Evolutionary conservation across 2,113 vertebrate species (phyloP).

Genomic region (Misgurnus mizolepis): DNA sequence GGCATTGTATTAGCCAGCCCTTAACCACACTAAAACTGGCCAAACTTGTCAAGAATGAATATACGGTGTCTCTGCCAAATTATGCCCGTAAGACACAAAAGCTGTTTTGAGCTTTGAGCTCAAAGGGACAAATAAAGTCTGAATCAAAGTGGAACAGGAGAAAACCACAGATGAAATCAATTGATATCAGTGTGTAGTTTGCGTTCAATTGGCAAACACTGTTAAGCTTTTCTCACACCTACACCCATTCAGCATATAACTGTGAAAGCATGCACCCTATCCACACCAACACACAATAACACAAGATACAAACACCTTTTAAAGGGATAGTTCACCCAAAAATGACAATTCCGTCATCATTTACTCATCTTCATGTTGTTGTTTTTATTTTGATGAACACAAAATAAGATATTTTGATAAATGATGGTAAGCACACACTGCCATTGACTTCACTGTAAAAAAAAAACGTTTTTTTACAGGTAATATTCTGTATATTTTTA

Average conservation of each 20-base stretch:
- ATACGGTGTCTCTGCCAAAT: too few relatives aligned
- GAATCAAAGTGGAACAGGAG: slow-evolving; percentile 38
- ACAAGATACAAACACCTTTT: neutral
- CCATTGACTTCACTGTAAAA: too few relatives aligned
- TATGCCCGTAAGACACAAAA: neutral
- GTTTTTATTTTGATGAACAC: too few relatives aligned
- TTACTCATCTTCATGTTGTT: too few relatives aligned
- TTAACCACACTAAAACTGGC: neutral
- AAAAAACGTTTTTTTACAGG: too few relatives aligned
- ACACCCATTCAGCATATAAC: neutral
- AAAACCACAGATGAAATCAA: slow-evolving; percentile 65
- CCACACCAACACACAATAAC: slow-evolving; percentile 4
- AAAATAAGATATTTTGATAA: too few relatives aligned
- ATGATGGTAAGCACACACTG: too few relatives aligned
- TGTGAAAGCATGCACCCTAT: too few relatives aligned
- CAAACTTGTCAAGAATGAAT: neutral
- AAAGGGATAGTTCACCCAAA: neutral
- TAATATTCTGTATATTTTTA: too few relatives aligned
- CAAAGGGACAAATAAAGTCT: neutral
- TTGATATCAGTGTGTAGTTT: slow-evolving; percentile 59
- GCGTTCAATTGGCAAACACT: slow-evolving; percentile 17
- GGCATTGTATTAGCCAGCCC: neutral
- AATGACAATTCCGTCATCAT: neutral
- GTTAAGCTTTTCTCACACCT: neutral
- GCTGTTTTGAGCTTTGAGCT: neutral